These are phyloP conservation scores for Helicolenus hilgendorfi DNA, from an alignment of 2,797 vertebrate genomes.

Conservation along the genomic window DNA sequence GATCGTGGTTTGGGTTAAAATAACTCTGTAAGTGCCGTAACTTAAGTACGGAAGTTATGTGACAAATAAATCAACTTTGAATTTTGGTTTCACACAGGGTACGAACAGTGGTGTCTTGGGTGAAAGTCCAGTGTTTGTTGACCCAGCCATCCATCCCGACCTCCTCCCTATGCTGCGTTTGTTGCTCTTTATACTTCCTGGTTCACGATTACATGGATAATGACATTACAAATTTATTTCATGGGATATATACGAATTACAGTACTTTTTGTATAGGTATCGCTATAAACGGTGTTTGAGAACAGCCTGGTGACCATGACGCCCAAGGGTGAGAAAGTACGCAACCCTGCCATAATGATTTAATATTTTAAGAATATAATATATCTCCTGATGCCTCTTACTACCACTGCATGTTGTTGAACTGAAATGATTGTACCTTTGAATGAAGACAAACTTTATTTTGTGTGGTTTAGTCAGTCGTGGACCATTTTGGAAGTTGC, in stretches of 20 bases:
- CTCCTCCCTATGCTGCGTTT: too few relatives aligned
- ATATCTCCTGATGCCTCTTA: neutral
- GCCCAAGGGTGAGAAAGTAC: neutral
- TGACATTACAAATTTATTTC: too few relatives aligned
- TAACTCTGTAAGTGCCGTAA: accelerated
- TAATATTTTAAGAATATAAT: neutral
- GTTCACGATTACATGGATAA: too few relatives aligned
- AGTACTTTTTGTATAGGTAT: too few relatives aligned
- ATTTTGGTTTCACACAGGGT: too few relatives aligned
- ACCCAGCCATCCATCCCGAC: accelerated
- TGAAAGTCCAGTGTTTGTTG: too few relatives aligned
- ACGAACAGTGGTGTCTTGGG: too few relatives aligned
- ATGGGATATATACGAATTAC: accelerated
- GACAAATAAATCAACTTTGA: too few relatives aligned
- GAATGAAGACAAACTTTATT: neutral
- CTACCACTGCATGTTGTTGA: neutral
- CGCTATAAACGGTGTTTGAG: too few relatives aligned
- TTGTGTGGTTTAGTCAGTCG: neutral
- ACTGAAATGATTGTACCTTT: neutral
- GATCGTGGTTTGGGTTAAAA: too few relatives aligned
- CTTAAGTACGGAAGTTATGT: too few relatives aligned
- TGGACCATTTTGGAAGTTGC: neutral
- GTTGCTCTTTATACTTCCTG: too few relatives aligned
- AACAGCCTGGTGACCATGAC: neutral
- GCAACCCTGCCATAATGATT: neutral